phyloP scores from a whole-genome alignment of 1,140 invertebrate genomes.

The Lordiphosa clarofinis region DNA sequence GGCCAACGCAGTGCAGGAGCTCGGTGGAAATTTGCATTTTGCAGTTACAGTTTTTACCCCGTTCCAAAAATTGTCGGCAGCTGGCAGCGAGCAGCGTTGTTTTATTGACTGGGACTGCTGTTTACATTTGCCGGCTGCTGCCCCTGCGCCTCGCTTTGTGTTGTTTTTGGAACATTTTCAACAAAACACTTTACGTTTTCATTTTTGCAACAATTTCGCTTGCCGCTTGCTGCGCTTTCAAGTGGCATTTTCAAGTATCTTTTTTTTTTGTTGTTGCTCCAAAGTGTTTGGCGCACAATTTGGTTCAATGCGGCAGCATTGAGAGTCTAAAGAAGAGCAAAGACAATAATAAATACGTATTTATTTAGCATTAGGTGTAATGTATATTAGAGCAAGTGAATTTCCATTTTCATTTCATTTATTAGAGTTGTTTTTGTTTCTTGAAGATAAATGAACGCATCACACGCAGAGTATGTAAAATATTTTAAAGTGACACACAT shows the following conservation, averaged over 20 bases:
- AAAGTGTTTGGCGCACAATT: conserved; percentile 38
- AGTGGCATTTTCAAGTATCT: conserved; percentile 47
- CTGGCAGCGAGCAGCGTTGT: conserved; percentile 52
- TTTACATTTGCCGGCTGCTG: conserved; percentile 46
- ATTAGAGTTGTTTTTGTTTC: not conserved
- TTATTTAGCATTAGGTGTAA: conserved; percentile 34
- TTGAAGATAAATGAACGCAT: not conserved
- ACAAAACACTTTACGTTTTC: conserved; percentile 74
- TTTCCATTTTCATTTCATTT: conserved; percentile 19
- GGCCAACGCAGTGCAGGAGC: conserved; percentile 45
- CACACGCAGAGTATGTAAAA: conserved; percentile 32
- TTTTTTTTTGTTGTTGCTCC: not conserved
- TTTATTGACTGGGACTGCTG: conserved; percentile 67
- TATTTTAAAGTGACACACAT: conserved; percentile 35
- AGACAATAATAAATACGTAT: conserved; percentile 14
- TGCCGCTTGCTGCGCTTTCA: conserved; percentile 52
- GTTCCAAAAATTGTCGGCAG: conserved; percentile 27
- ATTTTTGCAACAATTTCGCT: conserved; percentile 61
- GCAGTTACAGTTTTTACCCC: conserved; percentile 31
- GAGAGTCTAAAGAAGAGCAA: not conserved
- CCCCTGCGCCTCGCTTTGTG: conserved; percentile 15
- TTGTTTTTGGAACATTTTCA: conserved; percentile 77
- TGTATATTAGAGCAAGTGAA: conserved; percentile 25
- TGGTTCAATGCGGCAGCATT: conserved; percentile 5
- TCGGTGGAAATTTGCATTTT: conserved; percentile 36